A percentile compares a stretch with the other conserved stretches of the same genome.
Conservation (phyloP, 2,113 vertebrate genomes). For the Notothenia coriiceps region DNA sequence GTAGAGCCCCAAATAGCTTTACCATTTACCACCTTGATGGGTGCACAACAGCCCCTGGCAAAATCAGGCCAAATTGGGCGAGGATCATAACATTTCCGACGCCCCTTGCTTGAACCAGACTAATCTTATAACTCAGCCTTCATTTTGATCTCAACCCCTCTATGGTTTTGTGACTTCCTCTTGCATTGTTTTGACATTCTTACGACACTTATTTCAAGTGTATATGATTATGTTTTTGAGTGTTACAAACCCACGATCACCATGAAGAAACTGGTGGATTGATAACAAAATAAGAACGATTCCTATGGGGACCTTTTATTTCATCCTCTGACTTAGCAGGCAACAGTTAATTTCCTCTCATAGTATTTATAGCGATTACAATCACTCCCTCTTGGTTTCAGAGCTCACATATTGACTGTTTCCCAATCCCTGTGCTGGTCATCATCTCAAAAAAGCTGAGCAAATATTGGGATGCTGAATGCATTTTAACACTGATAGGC, state of each 20-base stretch:
- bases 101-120: no score
- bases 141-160: no score
- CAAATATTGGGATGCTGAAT: slow-evolving; percentile 18
- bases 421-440: slow-evolving; percentile 9
- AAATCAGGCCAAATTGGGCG: no score
- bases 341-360: slow-evolving; percentile 59
- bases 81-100: no score
- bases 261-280: slow-evolving; percentile 30
- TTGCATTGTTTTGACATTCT: no score
- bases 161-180: no score
- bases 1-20: no score
- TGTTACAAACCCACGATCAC: slow-evolving; percentile 27
- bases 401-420: slow-evolving; percentile 34
- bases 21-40: no score
- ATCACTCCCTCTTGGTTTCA: slow-evolving; percentile 57
- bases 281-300: slow-evolving; percentile 31
- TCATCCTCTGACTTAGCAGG: slow-evolving; percentile 45
- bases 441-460: slow-evolving; percentile 28
- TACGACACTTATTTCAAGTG: not conserved
- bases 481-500: slow-evolving; percentile 20
- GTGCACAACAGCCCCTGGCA: no score
- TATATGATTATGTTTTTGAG: slow-evolving; percentile 12
- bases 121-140: no score
- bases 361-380: slow-evolving; percentile 51
- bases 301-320: slow-evolving; percentile 55